Evolutionary conservation across 2,888 invertebrate genomes (phyloP), one percentile per base, ranked within the genome.

Genomic region (Campoplex capitator): DNA sequence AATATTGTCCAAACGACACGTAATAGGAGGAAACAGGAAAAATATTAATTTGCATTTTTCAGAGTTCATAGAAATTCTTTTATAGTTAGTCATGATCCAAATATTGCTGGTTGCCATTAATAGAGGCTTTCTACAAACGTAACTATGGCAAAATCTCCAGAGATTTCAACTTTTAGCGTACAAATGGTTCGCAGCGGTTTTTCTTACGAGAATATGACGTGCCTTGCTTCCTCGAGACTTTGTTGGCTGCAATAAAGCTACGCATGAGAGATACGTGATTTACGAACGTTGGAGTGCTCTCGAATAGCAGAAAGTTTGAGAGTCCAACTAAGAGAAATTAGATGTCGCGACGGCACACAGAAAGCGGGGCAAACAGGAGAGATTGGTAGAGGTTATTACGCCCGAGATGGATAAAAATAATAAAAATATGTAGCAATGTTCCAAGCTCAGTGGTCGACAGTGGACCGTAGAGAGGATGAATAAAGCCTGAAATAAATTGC

Each of bases 401-500:
- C 71, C 18, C 38, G 80, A 88, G 83, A 83, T 87, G 86, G 86
- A 83, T 76, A 62, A 81, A 84, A 84, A 83, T 62, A 56, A 56
- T 45, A 85, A 85, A 82, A 86, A 84, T 84, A 83, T 84, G 87
- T 79, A 82, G 84, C 78, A 84, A 87, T 83, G 87, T 87, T 71
- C 75, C 75, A 68, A 80, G 81, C 76, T 45, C 80, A 86, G 85
- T 79, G 83, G 78, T 82, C 88, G 88, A 85, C 78, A 88, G 58
- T 58, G 42, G 42, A 42, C 28, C 58, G 42, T 42, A 42, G 42
- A 90, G 89, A 88, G 91, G 88, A 91, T 91, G 92, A 92, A 92
- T 92, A 93, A 92, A 92, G 92, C 91, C 89, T 89, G 90, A 92
- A 92, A 92, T 93, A 93, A 93, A 93, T 93, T 93, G 93, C 91